phyloP scores from a whole-genome alignment of 2,888 invertebrate genomes.

The Drosophila prostipennis region DNA sequence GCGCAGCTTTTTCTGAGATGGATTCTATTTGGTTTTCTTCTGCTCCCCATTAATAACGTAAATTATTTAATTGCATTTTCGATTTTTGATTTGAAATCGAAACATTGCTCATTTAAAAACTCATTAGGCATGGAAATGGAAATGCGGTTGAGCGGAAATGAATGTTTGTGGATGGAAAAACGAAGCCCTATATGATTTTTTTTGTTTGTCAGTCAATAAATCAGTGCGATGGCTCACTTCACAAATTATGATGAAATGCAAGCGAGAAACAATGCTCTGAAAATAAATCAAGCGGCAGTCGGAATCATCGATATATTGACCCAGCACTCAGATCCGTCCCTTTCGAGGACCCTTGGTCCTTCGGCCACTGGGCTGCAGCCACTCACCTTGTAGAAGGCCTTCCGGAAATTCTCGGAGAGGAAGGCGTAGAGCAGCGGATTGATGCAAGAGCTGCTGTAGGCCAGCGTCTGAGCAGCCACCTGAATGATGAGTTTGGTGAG shows the following conservation, averaged over 20 bases:
- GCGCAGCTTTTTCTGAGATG: slow-evolving; percentile 32
- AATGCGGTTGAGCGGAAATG: slow-evolving; percentile 28
- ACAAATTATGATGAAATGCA: slow-evolving; percentile 40
- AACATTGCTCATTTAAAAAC: slow-evolving; percentile 52
- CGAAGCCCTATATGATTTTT: neutral
- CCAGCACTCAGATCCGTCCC: slow-evolving; percentile 44
- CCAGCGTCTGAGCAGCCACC: slow-evolving; percentile 91
- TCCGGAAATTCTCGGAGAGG: slow-evolving; percentile 96
- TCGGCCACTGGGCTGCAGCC: neutral
- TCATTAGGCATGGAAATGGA: slow-evolving; percentile 42
- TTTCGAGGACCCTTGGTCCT: slow-evolving; percentile 27
- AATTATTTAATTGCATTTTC: slow-evolving; percentile 62
- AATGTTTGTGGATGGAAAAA: slow-evolving; percentile 15
- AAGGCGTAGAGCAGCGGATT: slow-evolving; percentile 98
- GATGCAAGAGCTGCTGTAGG: slow-evolving; percentile 97
- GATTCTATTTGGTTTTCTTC: slow-evolving; percentile 11
- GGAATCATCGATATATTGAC: slow-evolving; percentile 56
- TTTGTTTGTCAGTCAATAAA: slow-evolving; percentile 47
- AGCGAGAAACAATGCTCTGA: slow-evolving; percentile 40
- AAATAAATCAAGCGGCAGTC: slow-evolving; percentile 32
- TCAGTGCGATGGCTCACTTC: slow-evolving; percentile 28
- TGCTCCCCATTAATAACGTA: slow-evolving; percentile 25
- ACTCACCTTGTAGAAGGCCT: slow-evolving; percentile 90
- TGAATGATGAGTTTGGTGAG: slow-evolving; percentile 88
- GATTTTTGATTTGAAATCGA: slow-evolving; percentile 45